Conservation (phyloP, 2,113 vertebrate genomes). For the Callorhinus ursinus region DNA sequence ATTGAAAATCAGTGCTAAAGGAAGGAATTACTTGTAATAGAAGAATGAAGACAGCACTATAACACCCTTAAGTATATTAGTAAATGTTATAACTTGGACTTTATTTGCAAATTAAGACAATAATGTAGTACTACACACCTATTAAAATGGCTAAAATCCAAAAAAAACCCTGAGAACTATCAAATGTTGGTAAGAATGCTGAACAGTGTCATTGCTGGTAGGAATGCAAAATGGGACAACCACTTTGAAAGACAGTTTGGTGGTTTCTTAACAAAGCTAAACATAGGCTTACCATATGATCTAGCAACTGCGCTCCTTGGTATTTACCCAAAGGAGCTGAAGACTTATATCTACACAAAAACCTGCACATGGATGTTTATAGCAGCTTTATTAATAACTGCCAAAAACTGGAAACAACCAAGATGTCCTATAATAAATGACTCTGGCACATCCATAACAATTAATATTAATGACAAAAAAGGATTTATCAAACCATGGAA, state of each 20-base stretch:
- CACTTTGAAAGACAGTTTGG: background rate
- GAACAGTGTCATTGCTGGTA: background rate
- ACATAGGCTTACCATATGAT: background rate
- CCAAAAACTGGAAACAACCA: background rate
- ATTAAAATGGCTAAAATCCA: background rate
- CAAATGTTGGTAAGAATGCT: background rate
- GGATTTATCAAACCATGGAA: background rate
- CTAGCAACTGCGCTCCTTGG: background rate
- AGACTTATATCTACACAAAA: background rate
- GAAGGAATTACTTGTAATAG: background rate
- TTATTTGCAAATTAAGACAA: slow-evolving; percentile 8
- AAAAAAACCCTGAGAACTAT: background rate
- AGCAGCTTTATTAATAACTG: background rate
- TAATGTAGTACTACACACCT: background rate
- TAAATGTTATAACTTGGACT: background rate
- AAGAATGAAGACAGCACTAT: background rate
- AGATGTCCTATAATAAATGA: background rate
- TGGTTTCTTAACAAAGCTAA: background rate
- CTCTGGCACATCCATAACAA: background rate
- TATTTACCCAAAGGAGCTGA: background rate
- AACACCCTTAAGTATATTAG: background rate
- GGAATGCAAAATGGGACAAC: background rate
- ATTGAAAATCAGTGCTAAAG: background rate
- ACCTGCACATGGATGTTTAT: background rate
- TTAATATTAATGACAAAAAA: background rate